These are phyloP conservation scores for Tetanocera ferruginea DNA, from an alignment of 2,888 invertebrate species.

Conservation along the genomic window DNA sequence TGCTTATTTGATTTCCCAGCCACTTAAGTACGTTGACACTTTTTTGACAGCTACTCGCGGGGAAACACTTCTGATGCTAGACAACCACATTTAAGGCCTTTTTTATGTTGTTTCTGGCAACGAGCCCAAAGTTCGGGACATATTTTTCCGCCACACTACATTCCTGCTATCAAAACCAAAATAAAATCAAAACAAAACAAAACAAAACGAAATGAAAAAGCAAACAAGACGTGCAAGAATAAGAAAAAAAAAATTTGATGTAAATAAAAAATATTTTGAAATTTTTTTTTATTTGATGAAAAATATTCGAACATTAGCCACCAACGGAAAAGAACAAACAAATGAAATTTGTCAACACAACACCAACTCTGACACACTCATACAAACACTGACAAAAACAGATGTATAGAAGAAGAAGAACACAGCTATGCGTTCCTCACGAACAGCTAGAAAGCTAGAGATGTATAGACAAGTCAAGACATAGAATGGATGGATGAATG, in stretches of 20 bases:
- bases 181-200: not conserved
- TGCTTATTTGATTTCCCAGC: conserved; percentile 19
- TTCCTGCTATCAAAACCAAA: not conserved
- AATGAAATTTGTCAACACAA: conserved; percentile 20
- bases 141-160: not conserved
- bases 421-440: too few relatives aligned
- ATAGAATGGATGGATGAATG: conserved; percentile 8
- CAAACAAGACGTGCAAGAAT: not conserved
- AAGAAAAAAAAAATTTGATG: not conserved
- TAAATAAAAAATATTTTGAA: conserved; percentile 6
- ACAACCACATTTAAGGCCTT: not conserved
- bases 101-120: conserved; percentile 11
- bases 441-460: not conserved
- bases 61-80: not conserved
- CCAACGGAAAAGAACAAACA: not conserved
- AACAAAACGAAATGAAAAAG: too few relatives aligned
- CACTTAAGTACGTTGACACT: conserved; percentile 50
- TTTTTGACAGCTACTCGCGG: conserved; percentile 43
- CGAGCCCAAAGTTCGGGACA: not conserved
- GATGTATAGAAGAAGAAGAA: not conserved
- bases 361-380: not conserved
- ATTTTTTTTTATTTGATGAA: conserved; percentile 12
- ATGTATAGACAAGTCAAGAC: not conserved
- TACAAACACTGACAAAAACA: not conserved
- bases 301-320: conserved; percentile 8